Evolutionary conservation across 2,113 vertebrate genomes (phyloP).

Genomic region (Bos javanicus): DNA sequence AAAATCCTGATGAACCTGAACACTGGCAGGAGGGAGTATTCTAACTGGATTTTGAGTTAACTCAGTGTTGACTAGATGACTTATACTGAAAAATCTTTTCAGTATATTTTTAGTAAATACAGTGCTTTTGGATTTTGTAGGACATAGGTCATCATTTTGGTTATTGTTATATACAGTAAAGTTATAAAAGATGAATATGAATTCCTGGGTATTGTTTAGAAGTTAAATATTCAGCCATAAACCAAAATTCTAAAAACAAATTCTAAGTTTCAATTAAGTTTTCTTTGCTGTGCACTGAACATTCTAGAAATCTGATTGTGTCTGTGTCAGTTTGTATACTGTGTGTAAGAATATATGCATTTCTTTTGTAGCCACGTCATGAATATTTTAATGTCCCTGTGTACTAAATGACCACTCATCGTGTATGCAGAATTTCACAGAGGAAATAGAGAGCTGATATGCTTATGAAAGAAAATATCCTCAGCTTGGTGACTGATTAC

Average conservation of each 20-base stretch:
- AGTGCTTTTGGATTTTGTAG: conserved; percentile 6
- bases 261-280: conserved; percentile 11
- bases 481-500: conserved; percentile 84
- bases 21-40: background rate
- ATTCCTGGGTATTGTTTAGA: conserved; percentile 37
- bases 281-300: conserved; percentile 54
- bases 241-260: conserved; percentile 50
- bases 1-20: conserved; percentile 26
- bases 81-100: conserved; percentile 33
- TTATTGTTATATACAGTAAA: conserved; percentile 4
- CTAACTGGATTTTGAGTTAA: conserved; percentile 37
- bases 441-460: conserved; percentile 84
- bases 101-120: conserved; percentile 20
- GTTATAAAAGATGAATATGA: conserved; percentile 16
- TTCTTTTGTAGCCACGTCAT: conserved; percentile 97
- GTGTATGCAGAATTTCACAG: conserved; percentile 86
- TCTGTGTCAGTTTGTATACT: conserved; percentile 73
- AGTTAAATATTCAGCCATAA: conserved; percentile 28
- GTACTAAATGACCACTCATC: conserved; percentile 93
- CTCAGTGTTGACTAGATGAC: background rate
- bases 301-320: conserved; percentile 67
- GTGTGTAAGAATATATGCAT: conserved; percentile 86
- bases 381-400: conserved; percentile 99
- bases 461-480: conserved; percentile 83
- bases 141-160: background rate